Evolutionary conservation across 2,888 invertebrate species (phyloP).

Genomic region (Ctenicera cuprea): DNA sequence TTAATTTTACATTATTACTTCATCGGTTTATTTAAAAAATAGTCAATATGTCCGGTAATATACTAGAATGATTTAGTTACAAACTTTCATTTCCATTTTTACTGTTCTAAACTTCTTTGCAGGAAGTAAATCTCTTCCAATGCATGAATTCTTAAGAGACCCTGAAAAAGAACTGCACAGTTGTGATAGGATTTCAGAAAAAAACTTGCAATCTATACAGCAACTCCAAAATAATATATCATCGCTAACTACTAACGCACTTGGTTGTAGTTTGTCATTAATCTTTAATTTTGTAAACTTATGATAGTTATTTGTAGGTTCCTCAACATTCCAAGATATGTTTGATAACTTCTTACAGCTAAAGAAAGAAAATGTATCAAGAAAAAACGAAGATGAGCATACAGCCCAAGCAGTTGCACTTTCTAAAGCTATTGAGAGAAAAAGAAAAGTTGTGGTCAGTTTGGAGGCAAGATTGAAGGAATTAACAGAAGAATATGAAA

Average conservation of each 20-base stretch:
- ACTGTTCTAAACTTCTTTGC: no score
- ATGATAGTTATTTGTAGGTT: neutral
- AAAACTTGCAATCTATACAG: conserved; percentile 9
- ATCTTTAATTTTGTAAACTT: neutral
- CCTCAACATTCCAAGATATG: neutral
- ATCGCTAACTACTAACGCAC: neutral
- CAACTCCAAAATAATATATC: neutral
- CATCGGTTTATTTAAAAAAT: no score
- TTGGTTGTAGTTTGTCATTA: neutral
- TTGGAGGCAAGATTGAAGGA: neutral
- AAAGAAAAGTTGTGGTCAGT: neutral
- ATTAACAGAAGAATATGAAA: conserved; percentile 11
- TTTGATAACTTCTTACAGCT: neutral
- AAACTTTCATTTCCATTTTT: no score
- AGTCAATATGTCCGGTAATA: no score
- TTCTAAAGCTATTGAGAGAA: neutral
- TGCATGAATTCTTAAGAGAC: conserved; percentile 1
- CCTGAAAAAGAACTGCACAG: neutral
- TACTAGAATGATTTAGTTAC: no score
- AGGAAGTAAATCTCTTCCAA: no score
- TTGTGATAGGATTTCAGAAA: conserved; percentile 15
- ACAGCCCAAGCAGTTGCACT: neutral
- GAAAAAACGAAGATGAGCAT: neutral
- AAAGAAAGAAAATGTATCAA: neutral
- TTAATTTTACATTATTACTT: no score